Percentiles rank a stretch among this genome's conserved stretches.
These are phyloP conservation scores for Brachionus koreanus DNA, from an alignment of 1,140 invertebrate genomes.

Conservation along the genomic window DNA sequence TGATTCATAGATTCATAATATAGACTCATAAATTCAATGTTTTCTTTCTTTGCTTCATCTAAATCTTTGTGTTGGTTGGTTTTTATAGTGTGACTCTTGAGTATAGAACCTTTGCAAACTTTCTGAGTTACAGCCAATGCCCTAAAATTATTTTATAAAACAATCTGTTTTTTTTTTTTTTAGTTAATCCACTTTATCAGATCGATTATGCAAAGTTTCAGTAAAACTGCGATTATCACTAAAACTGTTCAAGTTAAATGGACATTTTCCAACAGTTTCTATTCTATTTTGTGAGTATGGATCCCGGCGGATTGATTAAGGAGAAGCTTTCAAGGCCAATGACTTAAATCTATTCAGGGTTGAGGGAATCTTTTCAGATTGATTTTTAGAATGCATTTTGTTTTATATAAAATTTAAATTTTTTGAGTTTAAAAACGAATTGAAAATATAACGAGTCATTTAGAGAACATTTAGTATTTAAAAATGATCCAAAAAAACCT, in stretches of 20 bases:
- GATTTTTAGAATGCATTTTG: too few species aligned
- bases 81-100: not conserved
- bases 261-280: not conserved
- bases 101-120: conserved; percentile 15
- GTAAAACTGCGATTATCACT: not conserved
- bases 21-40: conserved; percentile 79
- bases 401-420: too few species aligned
- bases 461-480: too few species aligned
- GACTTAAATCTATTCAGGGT: too few species aligned
- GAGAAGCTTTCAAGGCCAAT: too few species aligned
- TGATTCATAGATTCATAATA: conserved; percentile 76
- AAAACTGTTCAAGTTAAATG: not conserved
- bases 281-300: too few species aligned
- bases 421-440: too few species aligned
- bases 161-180: not conserved
- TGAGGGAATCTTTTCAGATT: too few species aligned
- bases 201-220: not conserved
- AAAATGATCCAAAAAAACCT: too few species aligned
- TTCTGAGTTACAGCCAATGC: not conserved
- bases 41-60: conserved; percentile 68
- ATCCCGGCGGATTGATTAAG: too few species aligned
- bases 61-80: not conserved
- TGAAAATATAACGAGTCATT: too few species aligned
- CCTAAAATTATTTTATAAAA: not conserved
- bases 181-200: not conserved